Evolutionary conservation across 1,140 invertebrate species (phyloP), one percentile per base, ranked within the genome.

Genomic region (Heliconius hewitsoni): DNA sequence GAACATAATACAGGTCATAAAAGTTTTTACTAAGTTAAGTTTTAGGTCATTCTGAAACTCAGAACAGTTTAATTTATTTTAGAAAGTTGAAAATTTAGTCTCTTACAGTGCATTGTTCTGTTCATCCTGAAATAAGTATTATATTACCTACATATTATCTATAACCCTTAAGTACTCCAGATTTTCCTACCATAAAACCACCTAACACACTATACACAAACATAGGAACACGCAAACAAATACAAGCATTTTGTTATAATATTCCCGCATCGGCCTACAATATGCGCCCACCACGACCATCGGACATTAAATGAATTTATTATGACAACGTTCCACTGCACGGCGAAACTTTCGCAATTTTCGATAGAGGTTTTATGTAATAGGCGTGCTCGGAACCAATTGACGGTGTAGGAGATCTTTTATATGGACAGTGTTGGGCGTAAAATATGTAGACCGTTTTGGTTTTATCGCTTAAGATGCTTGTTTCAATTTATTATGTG

Each of bases 221-320:
- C 42, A 46, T 46, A 46, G 13, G 16, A 46, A 30, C 5, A 66
- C 4, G 39, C 37, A 42, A 72, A n/a, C 6, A 72, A 72, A 72
- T 72, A 1, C 9, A 37, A n/a, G 8, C 37, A 3, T 42, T 72
- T 71, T n/a, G 9, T 39, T 11, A 39, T 72, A 39, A 39, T 39
- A 1, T 72, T 9, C 37, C 30, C 72, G 79, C 71, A 70, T 6
- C 8, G 73, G 71, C 71, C 50, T 46, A 66, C 71, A 55, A 52
- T 66, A 77, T 77, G 60, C 39, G 46, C 75, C 71, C 16, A n/a
- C 27, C 23, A 79, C n/a, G 55, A 23, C 19, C 2, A 57, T 19
- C 83, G 34, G 81, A 86, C 86, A 83, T 89, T 89, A 89, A 90
- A 91, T 91, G 88, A 92, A 91, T 92, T 91, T 90, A 89, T 89